A percentile compares a stretch with the other conserved stretches of the same genome.
phyloP scores from a whole-genome alignment of 2,888 invertebrate genomes.

The Piscicola geometra region DNA sequence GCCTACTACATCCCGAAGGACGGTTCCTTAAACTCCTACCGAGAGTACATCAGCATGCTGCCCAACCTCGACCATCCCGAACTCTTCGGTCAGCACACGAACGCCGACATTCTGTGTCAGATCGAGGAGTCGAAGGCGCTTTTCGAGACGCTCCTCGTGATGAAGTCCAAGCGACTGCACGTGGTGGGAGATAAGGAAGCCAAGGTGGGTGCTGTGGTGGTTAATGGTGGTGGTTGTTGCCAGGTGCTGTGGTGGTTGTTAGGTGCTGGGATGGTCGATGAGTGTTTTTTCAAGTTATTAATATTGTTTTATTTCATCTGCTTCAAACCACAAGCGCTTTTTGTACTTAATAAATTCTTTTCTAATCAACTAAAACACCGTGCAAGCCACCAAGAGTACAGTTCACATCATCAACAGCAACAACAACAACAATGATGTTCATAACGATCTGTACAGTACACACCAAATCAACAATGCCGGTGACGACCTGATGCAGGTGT shows the following conservation, averaged over 20 bases:
- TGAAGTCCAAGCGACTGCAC: conserved; percentile 65
- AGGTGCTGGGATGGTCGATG: no score
- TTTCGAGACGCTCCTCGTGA: conserved; percentile 72
- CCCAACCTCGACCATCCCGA: conserved; percentile 77
- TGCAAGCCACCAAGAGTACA: no score
- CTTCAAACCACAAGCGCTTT: no score
- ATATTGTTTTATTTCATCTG: no score
- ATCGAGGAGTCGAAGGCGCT: conserved; percentile 73
- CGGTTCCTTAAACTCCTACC: conserved; percentile 73
- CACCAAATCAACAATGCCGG: no score
- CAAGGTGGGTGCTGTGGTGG: conserved; percentile 59
- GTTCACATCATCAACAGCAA: no score
- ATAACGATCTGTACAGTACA: no score
- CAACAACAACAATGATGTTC: no score
- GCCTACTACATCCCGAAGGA: conserved; percentile 77
- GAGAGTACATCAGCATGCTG: conserved; percentile 72
- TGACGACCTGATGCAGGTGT: conserved; percentile 63
- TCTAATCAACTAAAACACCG: no score
- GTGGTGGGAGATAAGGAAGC: conserved; percentile 64
- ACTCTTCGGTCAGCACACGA: conserved; percentile 82
- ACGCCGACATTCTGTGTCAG: conserved; percentile 80
- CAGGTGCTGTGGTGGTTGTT: neutral
- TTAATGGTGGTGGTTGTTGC: neutral
- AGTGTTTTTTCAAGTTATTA: no score
- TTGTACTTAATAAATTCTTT: neutral